Evolutionary conservation across 2,113 vertebrate species (phyloP), one percentile per base, ranked within the genome.

Genomic region (Vidua macroura): DNA sequence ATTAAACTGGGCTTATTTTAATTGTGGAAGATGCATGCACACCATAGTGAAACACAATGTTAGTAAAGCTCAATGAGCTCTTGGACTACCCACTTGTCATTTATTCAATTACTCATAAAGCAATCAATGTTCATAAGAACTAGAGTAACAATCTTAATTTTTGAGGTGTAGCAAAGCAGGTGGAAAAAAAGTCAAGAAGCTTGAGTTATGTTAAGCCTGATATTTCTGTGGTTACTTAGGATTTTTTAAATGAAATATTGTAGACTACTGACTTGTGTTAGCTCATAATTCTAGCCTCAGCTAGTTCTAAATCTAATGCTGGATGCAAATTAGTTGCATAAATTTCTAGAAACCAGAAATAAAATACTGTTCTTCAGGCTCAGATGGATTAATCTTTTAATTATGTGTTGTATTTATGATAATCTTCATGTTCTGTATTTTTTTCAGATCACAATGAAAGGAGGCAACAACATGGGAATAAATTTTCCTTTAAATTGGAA

Each of bases 11-110:
- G 4, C 1, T 52, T 66, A 5, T 44, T 72, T 39, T 41, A 46
- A 11, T 39, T 43, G 55, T 66, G 22, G 27, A n/a, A 85, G 8
- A 22, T n/a, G 10, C 12, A 52, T 0, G 0, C 1, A 4, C 13
- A 49, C 35, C 1, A 10, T 5, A 3, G 9, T 16, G 24, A 59
- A 48, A 56, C 6, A 88, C 3, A 7, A 15, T 22, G 5, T 31
- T 56, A 15, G 11, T n/a, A 24, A 80, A 91, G 23, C 41, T 62
- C 14, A 11, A 1, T 6, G 18, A 62, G 16, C 10, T 49, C 49
- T 28, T 41, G 12, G 6, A 13, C 12, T 33, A 15, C 43, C 5
- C 10, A 17, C 2, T 23, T 75, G 8, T 56, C 15, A 31, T 30
- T 89, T 19, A 59, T 44, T 56, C 18, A 70, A 15, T 56, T 75